Evolutionary conservation across 2,113 vertebrate genomes (phyloP), one percentile per base, ranked within the genome.

Genomic region (Sapajus apella): DNA sequence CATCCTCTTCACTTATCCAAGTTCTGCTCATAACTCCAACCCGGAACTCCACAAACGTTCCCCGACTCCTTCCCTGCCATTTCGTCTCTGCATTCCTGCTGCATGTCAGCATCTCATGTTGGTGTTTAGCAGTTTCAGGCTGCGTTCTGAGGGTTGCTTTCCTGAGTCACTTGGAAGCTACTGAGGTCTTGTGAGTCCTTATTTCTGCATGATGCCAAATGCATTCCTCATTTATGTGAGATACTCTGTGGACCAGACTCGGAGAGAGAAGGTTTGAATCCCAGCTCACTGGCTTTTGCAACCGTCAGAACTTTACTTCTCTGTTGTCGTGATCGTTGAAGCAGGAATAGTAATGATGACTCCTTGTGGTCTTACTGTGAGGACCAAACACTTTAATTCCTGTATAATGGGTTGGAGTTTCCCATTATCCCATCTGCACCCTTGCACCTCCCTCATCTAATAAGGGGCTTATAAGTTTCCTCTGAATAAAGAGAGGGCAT

Each of bases 391-490:
- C 77, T 90, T 84, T 30, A 88, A 4, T n/a, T 77, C 2, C 4
- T 1, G 11, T 12, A 7, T 23, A 8, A 18, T 52, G 20, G 16
- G 73, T 27, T 32, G 5, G 3, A 47, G 32, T 20, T 66, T 40
- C 14, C 17, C 0, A 3, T 30, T 25, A 1, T 91, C n/a, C 27
- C 13, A 1, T 43, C 35, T 20, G 1, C 12, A 35, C 58, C 21
- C 1, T 37, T 73, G n/a, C 47, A 55, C n/a, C 79, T 17, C 3
- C 10, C 35, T 40, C 6, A 3, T 58, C 52, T 68, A 43, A 27
- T 68, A 35, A 58, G 17, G 37, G 21, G 1, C 13, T 55, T 85
- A 0, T 81, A 16, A 3, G 2, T 93, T 55, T 66, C 18, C 73
- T 70, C 66, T 95, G 72, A 43, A 55, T 61, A 83, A 35, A 25